Evolutionary conservation across 2,797 vertebrate genomes (phyloP).

Genomic region (Chloroceryle amazona): DNA sequence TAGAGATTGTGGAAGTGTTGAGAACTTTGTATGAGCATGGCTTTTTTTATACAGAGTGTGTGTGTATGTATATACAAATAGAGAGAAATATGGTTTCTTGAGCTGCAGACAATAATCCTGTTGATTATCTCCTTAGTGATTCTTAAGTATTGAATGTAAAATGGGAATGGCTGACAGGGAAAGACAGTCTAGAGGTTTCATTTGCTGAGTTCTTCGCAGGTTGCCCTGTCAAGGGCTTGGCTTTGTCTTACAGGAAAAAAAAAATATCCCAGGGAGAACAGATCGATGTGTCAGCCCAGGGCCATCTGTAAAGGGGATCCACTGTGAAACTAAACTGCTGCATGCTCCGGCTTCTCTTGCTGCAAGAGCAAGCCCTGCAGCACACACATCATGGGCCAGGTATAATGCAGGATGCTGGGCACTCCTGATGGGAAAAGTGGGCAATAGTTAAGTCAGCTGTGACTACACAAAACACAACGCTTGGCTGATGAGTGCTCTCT

Average conservation of each 20-base stretch:
- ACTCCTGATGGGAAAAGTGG: background rate
- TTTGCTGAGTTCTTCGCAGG: background rate
- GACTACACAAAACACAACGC: background rate
- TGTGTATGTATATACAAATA: background rate
- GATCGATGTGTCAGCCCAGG: background rate
- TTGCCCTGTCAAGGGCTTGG: background rate
- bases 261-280: background rate
- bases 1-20: background rate
- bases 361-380: background rate
- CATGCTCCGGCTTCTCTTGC: fast-evolving
- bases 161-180: background rate
- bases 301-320: background rate
- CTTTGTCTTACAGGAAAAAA: background rate
- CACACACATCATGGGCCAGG: background rate
- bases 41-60: background rate
- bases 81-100: background rate
- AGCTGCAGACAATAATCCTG: background rate
- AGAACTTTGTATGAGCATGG: background rate
- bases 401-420: background rate
- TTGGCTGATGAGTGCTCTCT: background rate
- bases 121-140: background rate
- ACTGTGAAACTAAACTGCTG: background rate
- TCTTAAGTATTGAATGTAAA: background rate
- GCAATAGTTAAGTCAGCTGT: background rate
- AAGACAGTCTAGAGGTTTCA: background rate